Base-by-base conservation (phyloP, 2,888 invertebrate genomes). In the Norana najaformis region DNA sequence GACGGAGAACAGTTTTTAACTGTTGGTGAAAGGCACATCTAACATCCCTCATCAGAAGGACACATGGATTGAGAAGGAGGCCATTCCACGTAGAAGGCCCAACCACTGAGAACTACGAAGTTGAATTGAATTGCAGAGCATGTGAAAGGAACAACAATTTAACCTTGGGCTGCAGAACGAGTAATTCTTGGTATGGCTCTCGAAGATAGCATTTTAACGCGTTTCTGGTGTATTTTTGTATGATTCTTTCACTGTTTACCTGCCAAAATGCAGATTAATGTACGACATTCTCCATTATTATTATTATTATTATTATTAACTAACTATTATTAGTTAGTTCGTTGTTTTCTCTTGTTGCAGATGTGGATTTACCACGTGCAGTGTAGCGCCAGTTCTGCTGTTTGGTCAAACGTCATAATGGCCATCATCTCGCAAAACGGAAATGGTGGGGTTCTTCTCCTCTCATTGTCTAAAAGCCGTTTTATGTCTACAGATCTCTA, bases 321-420 rank as follows among this genome's bases (percentile, higher is more conserved):
- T 53, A 23, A 18, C 23, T 18, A 23, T 53, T 53, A 23, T 16
- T 83, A 3, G 16, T 83, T 3, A 34, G 14, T n/a, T 20, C 83
- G 14, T 2, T 83, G 13, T 82, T 20, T 13, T 14, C 30, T 35
- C 5, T 36, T 14, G 5, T 69, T 90, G 14, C 41, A 91, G 91
- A 23, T 83, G 35, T 94, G 93, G 94, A 90, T 90, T 23, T 92
- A 92, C 69, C 92, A 93, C 6, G n/a, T 93, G 8, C 85, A 91
- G 13, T 93, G 93, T 91, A 93, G 93, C 91, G 91, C 92, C 36
- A 91, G 92, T 39, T 94, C 94, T 89, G 93, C 93, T 1, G 91
- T 91, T 20, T 93, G 92, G 93, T 89, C 92, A 30, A 91, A 90
- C 13, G 90, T 93, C 8, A 91, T 94, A 16, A 93, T 94, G 92